Evolutionary conservation across 2,797 vertebrate species (phyloP).

Genomic region (Bucorvus abyssinicus): DNA sequence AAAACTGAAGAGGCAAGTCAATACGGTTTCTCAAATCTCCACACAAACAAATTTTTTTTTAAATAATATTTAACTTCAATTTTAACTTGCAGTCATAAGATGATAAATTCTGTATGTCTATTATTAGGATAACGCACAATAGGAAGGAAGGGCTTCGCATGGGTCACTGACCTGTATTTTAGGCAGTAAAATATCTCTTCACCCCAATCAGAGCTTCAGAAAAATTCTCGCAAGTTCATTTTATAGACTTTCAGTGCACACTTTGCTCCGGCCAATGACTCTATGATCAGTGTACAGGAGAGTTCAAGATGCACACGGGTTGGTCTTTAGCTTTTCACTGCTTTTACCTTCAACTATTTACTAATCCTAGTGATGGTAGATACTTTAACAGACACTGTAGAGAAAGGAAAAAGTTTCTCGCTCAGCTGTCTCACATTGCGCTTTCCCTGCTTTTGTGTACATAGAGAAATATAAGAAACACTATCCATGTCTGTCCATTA

Average conservation of each 20-base stretch:
- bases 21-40: neutral
- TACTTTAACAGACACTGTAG: neutral
- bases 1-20: neutral
- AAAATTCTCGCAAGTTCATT: neutral
- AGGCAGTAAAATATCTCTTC: neutral
- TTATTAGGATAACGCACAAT: neutral
- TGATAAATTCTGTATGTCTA: neutral
- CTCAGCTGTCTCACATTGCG: neutral
- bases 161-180: neutral
- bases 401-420: neutral
- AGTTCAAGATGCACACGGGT: fast-evolving
- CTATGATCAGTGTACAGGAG: neutral
- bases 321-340: neutral
- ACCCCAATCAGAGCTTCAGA: neutral
- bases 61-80: neutral
- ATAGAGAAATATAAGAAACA: neutral
- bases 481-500: neutral
- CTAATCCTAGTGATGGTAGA: neutral
- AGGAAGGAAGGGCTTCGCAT: neutral
- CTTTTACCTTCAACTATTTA: neutral
- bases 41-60: neutral
- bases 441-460: neutral
- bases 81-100: neutral
- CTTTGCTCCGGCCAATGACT: neutral
- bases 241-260: neutral